These are phyloP conservation scores for Aspidoscelis tigris DNA, from an alignment of 2,113 vertebrate species.

Conservation along the genomic window DNA sequence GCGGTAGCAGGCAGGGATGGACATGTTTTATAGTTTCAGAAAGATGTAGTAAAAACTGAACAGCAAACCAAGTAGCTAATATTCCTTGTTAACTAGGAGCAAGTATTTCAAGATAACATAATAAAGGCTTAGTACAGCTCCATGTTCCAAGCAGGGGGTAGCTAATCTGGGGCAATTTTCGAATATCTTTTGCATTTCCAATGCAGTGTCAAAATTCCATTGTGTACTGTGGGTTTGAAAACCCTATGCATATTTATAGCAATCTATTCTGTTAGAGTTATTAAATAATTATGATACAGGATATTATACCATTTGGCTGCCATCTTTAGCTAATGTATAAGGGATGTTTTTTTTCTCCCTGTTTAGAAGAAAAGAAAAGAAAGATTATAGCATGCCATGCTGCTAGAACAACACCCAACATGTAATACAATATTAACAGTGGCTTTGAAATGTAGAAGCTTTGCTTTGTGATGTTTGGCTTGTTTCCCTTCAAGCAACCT, in stretches of 20 bases:
- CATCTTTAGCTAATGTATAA: slow-evolving; percentile 52
- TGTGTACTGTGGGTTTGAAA: slow-evolving; percentile 43
- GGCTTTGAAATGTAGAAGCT: slow-evolving; percentile 42
- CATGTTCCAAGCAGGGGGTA: slow-evolving; percentile 25
- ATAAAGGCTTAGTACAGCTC: neutral
- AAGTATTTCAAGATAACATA: neutral
- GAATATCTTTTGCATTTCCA: slow-evolving; percentile 43
- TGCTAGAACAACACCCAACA: slow-evolving; percentile 52
- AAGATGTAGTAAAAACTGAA: neutral
- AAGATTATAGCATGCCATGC: slow-evolving; percentile 39
- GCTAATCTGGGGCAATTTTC: slow-evolving; percentile 27
- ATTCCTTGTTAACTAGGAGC: neutral
- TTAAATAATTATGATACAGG: slow-evolving; percentile 59
- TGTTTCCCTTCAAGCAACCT: slow-evolving; percentile 50
- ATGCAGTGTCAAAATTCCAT: slow-evolving; percentile 39
- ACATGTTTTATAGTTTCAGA: neutral
- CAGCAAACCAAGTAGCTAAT: neutral
- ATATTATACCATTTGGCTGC: slow-evolving; percentile 42
- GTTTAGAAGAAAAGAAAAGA: neutral
- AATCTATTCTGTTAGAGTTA: slow-evolving; percentile 45
- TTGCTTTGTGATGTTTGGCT: slow-evolving; percentile 49
- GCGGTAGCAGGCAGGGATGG: neutral
- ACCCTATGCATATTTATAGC: slow-evolving; percentile 27
- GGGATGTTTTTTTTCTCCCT: slow-evolving; percentile 20
- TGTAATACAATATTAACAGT: slow-evolving; percentile 33